These are phyloP conservation scores for Butastur rufipennis DNA, from an alignment of 2,113 vertebrate genomes.

Conservation along the genomic window DNA sequence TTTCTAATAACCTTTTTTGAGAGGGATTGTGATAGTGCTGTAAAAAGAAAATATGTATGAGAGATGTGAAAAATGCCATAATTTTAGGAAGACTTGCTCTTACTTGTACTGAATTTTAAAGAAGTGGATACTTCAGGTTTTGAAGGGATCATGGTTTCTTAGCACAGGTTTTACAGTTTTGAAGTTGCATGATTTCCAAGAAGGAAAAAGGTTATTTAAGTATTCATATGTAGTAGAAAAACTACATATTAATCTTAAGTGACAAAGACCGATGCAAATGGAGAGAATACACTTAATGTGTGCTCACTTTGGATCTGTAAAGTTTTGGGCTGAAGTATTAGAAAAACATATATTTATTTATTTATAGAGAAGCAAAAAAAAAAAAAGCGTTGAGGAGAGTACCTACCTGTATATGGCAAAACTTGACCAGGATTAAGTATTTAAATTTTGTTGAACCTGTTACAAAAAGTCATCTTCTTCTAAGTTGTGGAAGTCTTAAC, in stretches of 20 bases:
- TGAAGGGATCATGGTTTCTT: background rate
- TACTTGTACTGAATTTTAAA: background rate
- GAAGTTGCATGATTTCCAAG: background rate
- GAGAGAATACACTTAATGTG: background rate
- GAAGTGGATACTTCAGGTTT: background rate
- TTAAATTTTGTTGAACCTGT: background rate
- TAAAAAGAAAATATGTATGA: background rate
- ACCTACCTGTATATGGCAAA: background rate
- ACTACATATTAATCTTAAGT: background rate
- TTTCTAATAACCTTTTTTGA: background rate
- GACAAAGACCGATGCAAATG: background rate
- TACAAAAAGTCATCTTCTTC: background rate
- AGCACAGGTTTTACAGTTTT: background rate
- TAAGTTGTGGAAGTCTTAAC: background rate
- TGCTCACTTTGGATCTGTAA: background rate
- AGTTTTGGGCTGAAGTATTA: background rate
- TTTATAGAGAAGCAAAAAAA: background rate
- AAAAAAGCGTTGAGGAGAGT: background rate
- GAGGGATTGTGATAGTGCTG: background rate
- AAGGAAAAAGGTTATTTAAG: background rate
- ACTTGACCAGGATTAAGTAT: background rate
- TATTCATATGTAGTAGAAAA: background rate
- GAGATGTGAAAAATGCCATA: background rate
- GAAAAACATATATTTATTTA: background rate
- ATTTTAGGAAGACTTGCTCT: background rate